phyloP scores from a whole-genome alignment of 2,888 invertebrate species.

The Torymus texanus region DNA sequence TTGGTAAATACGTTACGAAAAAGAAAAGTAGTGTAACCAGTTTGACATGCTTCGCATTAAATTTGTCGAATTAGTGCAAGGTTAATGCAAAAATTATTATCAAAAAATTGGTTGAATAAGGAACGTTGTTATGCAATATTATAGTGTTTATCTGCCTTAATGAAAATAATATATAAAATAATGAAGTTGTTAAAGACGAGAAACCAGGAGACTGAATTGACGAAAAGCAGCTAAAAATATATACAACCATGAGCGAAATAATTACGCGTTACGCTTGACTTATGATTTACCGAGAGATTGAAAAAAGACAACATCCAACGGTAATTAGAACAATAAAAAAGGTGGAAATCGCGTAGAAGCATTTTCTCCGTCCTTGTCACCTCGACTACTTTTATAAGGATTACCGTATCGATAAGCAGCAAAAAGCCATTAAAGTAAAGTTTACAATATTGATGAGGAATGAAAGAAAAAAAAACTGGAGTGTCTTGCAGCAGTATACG shows the following conservation, averaged over 20 bases:
- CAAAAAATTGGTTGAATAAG: too few relatives aligned
- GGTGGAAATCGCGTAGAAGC: slow-evolving; percentile 14
- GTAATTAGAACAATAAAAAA: slow-evolving; percentile 45
- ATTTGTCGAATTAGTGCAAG: too few relatives aligned
- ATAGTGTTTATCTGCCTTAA: too few relatives aligned
- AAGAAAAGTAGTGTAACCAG: too few relatives aligned
- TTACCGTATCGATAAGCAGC: not conserved
- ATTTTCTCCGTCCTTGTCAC: slow-evolving; percentile 43
- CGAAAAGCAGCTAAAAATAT: not conserved
- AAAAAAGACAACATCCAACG: slow-evolving; percentile 43
- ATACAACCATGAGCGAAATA: slow-evolving; percentile 21
- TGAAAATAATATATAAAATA: not conserved
- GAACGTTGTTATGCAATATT: too few relatives aligned
- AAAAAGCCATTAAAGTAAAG: slow-evolving; percentile 10
- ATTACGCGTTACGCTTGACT: slow-evolving; percentile 33
- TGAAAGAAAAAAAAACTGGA: not conserved
- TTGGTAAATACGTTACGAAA: too few relatives aligned
- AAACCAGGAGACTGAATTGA: too few relatives aligned
- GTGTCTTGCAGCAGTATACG: too few relatives aligned
- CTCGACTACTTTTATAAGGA: slow-evolving; percentile 21
- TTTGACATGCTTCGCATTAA: too few relatives aligned
- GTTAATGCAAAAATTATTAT: too few relatives aligned
- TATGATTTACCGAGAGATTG: not conserved
- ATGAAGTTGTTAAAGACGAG: too few relatives aligned
- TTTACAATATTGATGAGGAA: not conserved